These are phyloP conservation scores for Aldrovandia affinis DNA, from an alignment of 2,797 vertebrate genomes.

Conservation along the genomic window DNA sequence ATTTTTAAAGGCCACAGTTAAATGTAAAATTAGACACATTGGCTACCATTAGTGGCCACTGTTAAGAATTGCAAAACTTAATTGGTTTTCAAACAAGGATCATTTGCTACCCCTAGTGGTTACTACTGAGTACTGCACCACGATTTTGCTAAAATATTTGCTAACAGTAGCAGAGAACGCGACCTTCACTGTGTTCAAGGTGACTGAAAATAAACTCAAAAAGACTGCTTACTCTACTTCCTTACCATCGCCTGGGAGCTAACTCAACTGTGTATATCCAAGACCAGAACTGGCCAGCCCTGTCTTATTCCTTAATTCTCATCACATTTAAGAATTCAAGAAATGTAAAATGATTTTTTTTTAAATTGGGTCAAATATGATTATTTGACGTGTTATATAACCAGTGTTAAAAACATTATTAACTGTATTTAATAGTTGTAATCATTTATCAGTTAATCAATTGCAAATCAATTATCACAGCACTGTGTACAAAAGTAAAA, in stretches of 20 bases:
- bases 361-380: not conserved
- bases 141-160: not conserved
- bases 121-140: not conserved
- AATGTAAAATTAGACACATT: not conserved
- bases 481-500: no score
- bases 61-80: not conserved
- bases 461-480: no score
- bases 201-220: not conserved
- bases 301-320: not conserved
- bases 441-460: no score
- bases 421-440: no score
- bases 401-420: no score
- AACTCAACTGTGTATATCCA: not conserved
- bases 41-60: not conserved
- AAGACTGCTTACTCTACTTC: not conserved
- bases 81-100: not conserved
- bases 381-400: no score
- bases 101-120: slow-evolving; percentile 2
- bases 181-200: slow-evolving; percentile 6
- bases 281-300: not conserved
- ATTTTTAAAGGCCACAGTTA: not conserved
- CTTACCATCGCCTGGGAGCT: not conserved
- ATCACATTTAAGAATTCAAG: not conserved
- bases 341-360: not conserved
- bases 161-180: not conserved